Conservation (phyloP, 2,888 invertebrate genomes). For the Erpobdella octoculata region DNA sequence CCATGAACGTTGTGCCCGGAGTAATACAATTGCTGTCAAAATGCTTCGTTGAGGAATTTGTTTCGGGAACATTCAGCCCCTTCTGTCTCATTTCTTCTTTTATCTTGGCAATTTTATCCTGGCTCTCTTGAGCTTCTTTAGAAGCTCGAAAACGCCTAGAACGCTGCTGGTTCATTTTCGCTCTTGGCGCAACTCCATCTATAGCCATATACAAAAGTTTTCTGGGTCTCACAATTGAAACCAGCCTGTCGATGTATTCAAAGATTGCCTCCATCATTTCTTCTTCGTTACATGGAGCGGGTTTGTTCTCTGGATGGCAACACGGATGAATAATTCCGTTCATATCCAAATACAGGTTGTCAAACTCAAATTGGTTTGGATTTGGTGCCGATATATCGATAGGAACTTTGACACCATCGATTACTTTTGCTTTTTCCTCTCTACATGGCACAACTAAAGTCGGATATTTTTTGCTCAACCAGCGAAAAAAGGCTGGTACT, state of each 20-base stretch:
- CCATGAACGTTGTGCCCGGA: slow-evolving; percentile 98
- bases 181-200: slow-evolving; percentile 95
- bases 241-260: slow-evolving; percentile 90
- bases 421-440: slow-evolving; percentile 78
- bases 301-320: slow-evolving; percentile 93
- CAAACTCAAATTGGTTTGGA: slow-evolving; percentile 79
- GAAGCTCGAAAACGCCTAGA: slow-evolving; percentile 91
- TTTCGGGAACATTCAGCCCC: slow-evolving; percentile 50
- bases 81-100: slow-evolving; percentile 47
- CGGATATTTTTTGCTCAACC: slow-evolving; percentile 92
- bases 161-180: slow-evolving; percentile 99
- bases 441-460: slow-evolving; percentile 88
- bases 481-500: slow-evolving; percentile 98
- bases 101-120: slow-evolving; percentile 67
- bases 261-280: slow-evolving; percentile 99
- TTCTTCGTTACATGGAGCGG: slow-evolving; percentile 93
- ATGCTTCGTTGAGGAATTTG: slow-evolving; percentile 81
- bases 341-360: slow-evolving; percentile 97
- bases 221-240: slow-evolving; percentile 78
- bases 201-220: slow-evolving; percentile 97
- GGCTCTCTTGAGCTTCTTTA: slow-evolving; percentile 65
- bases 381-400: slow-evolving; percentile 63
- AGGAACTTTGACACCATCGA: slow-evolving; percentile 65
- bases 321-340: slow-evolving; percentile 99
- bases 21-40: slow-evolving; percentile 99